Percentiles rank a stretch among this genome's conserved stretches.
Conservation (phyloP, 2,888 invertebrate genomes). For the Drosophila acutilabella region DNA sequence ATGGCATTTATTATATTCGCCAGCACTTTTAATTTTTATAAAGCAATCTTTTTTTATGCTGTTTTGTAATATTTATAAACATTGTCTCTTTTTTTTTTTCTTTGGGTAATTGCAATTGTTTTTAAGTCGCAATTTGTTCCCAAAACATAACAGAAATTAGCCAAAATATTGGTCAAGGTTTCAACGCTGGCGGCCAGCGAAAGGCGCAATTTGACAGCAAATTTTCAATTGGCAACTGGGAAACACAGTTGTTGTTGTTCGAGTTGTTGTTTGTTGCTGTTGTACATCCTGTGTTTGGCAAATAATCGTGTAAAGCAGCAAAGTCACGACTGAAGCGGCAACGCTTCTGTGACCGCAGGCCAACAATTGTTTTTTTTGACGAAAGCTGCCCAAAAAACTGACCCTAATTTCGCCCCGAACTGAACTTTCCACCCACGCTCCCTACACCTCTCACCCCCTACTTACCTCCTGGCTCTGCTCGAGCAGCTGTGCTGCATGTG, state of each 20-base stretch:
- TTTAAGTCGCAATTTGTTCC: conserved; percentile 69
- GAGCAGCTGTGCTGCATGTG: conserved; percentile 82
- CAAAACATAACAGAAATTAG: conserved; percentile 49
- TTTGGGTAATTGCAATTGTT: conserved; percentile 64
- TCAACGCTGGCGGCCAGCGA: conserved; percentile 67
- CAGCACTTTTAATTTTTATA: conserved; percentile 60
- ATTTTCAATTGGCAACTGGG: conserved; percentile 44
- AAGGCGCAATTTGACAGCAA: conserved; percentile 71
- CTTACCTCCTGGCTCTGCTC: conserved; percentile 84
- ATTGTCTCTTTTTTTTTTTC: conserved; percentile 43
- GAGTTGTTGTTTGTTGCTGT: conserved; percentile 37
- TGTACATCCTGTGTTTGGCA: conserved; percentile 71
- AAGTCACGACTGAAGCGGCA: conserved; percentile 79
- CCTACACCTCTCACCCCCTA: not conserved
- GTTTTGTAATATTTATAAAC: conserved; percentile 61
- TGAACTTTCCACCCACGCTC: not conserved
- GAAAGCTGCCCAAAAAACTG: conserved; percentile 45
- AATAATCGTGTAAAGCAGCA: conserved; percentile 82
- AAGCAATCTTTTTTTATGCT: conserved; percentile 41
- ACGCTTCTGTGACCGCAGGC: conserved; percentile 65
- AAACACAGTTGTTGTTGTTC: conserved; percentile 22
- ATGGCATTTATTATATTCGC: conserved; percentile 75
- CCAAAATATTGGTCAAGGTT: conserved; percentile 76
- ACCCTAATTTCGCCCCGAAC: conserved; percentile 20
- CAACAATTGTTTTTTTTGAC: conserved; percentile 55